Evolutionary conservation across 2,797 vertebrate species (phyloP), one percentile per base, ranked within the genome.

Genomic region (Linurgus olivaceus): DNA sequence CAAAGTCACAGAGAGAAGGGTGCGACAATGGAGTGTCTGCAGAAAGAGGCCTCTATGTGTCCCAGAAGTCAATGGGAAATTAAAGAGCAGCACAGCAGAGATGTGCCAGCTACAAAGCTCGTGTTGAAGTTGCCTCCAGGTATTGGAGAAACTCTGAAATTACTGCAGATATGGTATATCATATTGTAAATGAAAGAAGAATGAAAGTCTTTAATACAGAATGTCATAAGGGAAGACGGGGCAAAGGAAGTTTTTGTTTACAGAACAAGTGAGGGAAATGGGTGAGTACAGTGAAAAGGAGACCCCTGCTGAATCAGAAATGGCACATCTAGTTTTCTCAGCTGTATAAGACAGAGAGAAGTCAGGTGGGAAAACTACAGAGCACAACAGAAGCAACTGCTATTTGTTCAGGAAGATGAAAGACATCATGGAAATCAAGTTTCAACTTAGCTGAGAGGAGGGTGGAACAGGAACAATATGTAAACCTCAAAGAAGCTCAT

Each of bases 381-480:
- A 96, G 26, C 44, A 94, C 62, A 89, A 95, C 61, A 89, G 61
- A 96, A 87, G 70, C 75, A 77, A 75, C 54, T 48, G 74, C 35
- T 94, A 57, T 96, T 97, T 96, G 72, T 77, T 94, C 89, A 86
- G 65, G 51, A 94, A 94, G 88, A 95, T 91, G 61, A 96, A 97
- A 96, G 91, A 25, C 62, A 72, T 92, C 51, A 57, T 18, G 70
- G 74, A 95, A 95, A 95, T 92, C 75, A 82, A 86, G 58, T 54
- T 48, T 76, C 58, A 38, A 37, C 63, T 91, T 87, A 92, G 33
- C 58, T 62, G 76, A 90, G 72, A 83, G 68, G 35, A 76, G 42
- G 15, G 44, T 88, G 29, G 45, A 84, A 83, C n/a, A 90, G 11
- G 35, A 94, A 52, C 45, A 77, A 28, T 42, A n/a, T 31, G 28